Base-by-base conservation (phyloP, 1,140 invertebrate genomes). In the Epicauta chinensis region DNA sequence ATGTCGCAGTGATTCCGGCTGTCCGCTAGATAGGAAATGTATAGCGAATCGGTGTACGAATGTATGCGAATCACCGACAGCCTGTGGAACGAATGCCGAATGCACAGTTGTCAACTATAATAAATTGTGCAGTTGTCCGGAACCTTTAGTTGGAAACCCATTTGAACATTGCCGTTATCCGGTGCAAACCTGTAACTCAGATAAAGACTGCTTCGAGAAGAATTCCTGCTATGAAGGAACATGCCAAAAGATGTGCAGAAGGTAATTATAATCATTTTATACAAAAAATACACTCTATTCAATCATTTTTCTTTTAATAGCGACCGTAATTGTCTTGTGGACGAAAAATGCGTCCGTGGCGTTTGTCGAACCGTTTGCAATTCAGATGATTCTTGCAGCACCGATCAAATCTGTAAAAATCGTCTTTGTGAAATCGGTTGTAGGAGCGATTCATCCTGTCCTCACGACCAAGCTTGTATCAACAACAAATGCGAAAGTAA, bases 381-480 rank as follows among this genome's bases (percentile, higher is more conserved):
- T 65, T 89, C 82, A 44, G 90, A 94, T 65, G 76, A 80, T 31
- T 82, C 86, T 44, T 95, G 92, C 65, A 78, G 78, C 29, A 67
- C 78, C 0, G 84, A 87, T 59, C 85, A 91, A 67, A 91, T 93
- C 59, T 95, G 91, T 65, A 82, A 88, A 65, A 90, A 87, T 59
- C 79, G 91, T 55, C 75, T 93, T 51, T 95, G 91, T 66, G 82
- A 89, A 55, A 78, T 84, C 58, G 90, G 90, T 12, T 93, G 90
- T 65, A 77, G 89, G 30, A 87, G 79, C 65, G 90, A 92, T 66
- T 80, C 82, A n/a, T 79, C 83, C 9, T 94, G 91, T 65, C 72
- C 81, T 2, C 73, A 69, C 49, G 72, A 84, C 44, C 77, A 89
- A 66, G 83, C 89, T 2, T 93, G 91, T 66, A 77, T 92, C 17